A percentile compares a stretch with the other conserved stretches of the same genome.
phyloP scores from a whole-genome alignment of 2,888 invertebrate species.

The Formica aserva region DNA sequence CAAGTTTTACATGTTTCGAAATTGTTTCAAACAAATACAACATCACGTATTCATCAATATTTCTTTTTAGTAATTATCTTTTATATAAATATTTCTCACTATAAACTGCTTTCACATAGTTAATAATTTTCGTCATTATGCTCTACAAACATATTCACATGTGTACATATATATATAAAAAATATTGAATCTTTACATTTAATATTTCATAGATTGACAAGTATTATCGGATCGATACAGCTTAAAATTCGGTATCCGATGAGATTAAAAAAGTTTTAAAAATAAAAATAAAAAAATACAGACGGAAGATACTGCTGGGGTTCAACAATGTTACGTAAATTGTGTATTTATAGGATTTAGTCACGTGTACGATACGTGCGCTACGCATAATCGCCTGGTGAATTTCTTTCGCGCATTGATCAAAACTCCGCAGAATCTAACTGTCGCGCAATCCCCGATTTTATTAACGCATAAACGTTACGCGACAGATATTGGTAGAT shows the following conservation, averaged over 20 bases:
- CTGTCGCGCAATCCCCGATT: constrained; percentile 35
- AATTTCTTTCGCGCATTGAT: constrained; percentile 5
- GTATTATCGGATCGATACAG: constrained; percentile 4
- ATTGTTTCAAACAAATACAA: background rate
- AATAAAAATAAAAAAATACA: background rate
- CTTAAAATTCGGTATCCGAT: background rate
- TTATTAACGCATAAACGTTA: constrained; percentile 40
- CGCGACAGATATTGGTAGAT: constrained; percentile 45
- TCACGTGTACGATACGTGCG: background rate
- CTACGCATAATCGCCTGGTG: background rate
- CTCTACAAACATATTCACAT: background rate
- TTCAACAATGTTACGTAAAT: constrained; percentile 7
- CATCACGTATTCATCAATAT: background rate
- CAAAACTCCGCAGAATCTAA: constrained; percentile 16
- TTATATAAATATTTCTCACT: constrained; percentile 1
- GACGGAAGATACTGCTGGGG: background rate
- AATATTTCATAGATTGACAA: constrained; percentile 14
- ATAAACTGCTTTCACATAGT: background rate
- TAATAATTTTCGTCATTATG: background rate
- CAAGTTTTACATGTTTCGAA: background rate
- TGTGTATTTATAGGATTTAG: background rate
- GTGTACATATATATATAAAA: background rate
- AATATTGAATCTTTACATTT: constrained; percentile 19
- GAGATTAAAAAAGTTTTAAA: background rate
- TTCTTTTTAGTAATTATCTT: background rate